phyloP scores from a whole-genome alignment of 2,797 vertebrate genomes.

The Schizopygopsis pylzovi region DNA sequence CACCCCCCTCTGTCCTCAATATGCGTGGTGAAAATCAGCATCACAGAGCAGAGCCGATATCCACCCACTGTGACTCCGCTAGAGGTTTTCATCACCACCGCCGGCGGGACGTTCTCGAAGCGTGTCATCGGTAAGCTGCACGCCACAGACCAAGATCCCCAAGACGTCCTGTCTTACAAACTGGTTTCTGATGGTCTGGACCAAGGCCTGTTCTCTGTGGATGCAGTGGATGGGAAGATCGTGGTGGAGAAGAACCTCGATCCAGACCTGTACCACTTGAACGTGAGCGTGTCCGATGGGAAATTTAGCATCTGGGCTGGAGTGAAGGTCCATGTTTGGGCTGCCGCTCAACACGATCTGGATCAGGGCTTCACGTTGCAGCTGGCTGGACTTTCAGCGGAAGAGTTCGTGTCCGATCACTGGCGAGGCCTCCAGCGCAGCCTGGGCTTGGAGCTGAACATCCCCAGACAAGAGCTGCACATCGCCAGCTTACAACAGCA shows the following conservation, averaged over 20 bases:
- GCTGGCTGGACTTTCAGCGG: constrained; percentile 82
- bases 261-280: constrained; percentile 85
- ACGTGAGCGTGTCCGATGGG: constrained; percentile 90
- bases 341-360: constrained; percentile 76
- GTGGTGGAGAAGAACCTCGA: constrained; percentile 82
- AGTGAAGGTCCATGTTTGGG: constrained; percentile 87
- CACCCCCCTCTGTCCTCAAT: constrained; percentile 91
- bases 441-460: constrained; percentile 79
- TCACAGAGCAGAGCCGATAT: constrained; percentile 89
- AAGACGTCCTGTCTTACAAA: constrained; percentile 85
- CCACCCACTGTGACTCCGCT: constrained; percentile 88
- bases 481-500: constrained; percentile 92
- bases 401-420: constrained; percentile 92
- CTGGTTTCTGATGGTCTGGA: constrained; percentile 73
- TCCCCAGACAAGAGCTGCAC: constrained; percentile 83
- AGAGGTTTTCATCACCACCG: constrained; percentile 90
- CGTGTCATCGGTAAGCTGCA: constrained; percentile 91
- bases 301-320: constrained; percentile 80
- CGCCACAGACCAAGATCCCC: constrained; percentile 90
- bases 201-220: constrained; percentile 82
- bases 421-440: constrained; percentile 91
- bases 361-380: constrained; percentile 86
- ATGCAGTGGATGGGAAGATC: constrained; percentile 84
- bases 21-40: constrained; percentile 85
- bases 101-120: constrained; percentile 79